Base-by-base conservation (phyloP, 2,888 invertebrate genomes). In the Drosophila formosana region DNA sequence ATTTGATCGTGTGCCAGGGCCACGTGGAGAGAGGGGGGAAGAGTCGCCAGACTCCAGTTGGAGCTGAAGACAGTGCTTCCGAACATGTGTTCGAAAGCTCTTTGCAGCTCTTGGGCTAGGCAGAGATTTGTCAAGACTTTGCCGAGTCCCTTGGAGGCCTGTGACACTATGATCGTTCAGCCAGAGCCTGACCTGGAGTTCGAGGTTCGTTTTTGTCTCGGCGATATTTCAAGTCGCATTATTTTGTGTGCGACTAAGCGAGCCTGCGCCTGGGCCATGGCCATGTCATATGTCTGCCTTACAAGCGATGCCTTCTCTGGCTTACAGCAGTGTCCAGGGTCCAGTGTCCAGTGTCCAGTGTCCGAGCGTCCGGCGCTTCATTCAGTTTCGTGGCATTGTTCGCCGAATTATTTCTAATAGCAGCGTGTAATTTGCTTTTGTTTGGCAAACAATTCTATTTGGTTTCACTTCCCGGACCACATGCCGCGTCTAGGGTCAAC, bases 361-460 rank as follows among this genome's bases (percentile, higher is more conserved):
- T 37, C 11, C 6, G n/a, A 37, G n/a, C 78, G 89, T 79, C 80
- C 80, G 83, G 86, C 80, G 75, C 88, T 82, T 68, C 73, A 75
- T 57, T 45, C 55, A 46, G 25, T 8, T 23, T 34, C 28, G 46
- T 47, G 26, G 32, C 80, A 83, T 86, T 87, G 89, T 86, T 87
- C 71, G 68, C 68, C 74, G 79, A 75, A 87, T 75, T 74, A 74
- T 83, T 83, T 86, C 87, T 87, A 87, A 87, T 87, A 82, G 89
- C 89, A 82, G 86, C 80, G 64, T 89, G 89, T 89, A 88, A 86
- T 88, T 86, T 82, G 77, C 72, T 73, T 89, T 88, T 89, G 86
- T 86, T 89, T 89, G 88, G 80, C 85, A 5, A 89, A 85, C 85
- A 85, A 85, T 89, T 85, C 88, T 85, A 85, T 85, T 85, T 89